A percentile compares a stretch with the other conserved stretches of the same genome.
These are phyloP conservation scores for Pelecanoides urinatrix DNA, from an alignment of 2,113 vertebrate genomes.

Conservation along the genomic window DNA sequence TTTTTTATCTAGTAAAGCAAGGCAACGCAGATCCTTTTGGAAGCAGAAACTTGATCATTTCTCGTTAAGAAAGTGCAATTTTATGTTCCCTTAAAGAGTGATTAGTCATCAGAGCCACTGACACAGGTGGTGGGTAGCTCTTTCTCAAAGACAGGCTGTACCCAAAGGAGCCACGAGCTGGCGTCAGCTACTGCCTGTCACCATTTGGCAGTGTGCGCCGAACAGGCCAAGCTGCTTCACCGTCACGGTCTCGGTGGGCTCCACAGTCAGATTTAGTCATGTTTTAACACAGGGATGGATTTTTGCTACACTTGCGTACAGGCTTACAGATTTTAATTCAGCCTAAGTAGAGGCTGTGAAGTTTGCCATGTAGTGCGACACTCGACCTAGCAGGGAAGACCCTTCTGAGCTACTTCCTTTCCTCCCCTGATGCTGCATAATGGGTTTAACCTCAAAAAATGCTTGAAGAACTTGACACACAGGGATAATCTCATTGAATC, in stretches of 20 bases:
- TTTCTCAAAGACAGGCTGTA: background rate
- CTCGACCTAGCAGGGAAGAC: background rate
- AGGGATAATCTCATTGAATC: background rate
- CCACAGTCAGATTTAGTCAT: background rate
- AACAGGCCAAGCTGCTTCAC: background rate
- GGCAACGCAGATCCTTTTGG: background rate
- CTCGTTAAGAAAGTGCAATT: background rate
- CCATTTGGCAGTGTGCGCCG: accelerated
- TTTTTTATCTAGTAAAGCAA: background rate
- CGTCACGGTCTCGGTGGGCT: accelerated
- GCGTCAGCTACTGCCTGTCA: accelerated
- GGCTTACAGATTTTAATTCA: background rate
- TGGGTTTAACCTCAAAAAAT: background rate
- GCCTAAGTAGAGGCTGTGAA: background rate
- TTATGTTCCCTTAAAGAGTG: background rate
- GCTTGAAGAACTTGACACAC: background rate
- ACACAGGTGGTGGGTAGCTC: background rate
- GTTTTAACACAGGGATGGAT: background rate
- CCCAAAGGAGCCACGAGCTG: accelerated
- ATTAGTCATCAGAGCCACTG: background rate
- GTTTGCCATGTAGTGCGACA: background rate
- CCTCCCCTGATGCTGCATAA: background rate
- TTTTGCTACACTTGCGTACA: background rate
- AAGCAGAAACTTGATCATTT: background rate
- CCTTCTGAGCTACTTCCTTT: background rate